Base-by-base conservation (phyloP, 2,113 vertebrate species). In the Setophaga coronata region DNA sequence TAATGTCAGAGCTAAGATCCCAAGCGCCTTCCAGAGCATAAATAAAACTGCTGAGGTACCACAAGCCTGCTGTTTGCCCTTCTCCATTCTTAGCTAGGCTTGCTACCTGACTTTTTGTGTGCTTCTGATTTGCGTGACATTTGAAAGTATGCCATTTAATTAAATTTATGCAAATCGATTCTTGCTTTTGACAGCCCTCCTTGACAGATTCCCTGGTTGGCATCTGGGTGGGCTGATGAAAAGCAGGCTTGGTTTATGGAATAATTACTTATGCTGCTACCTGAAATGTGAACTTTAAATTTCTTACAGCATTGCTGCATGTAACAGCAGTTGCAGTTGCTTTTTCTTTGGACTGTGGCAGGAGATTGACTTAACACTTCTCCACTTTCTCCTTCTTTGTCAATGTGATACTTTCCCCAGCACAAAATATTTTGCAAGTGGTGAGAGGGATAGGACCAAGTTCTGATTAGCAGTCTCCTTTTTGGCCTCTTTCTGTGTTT, bases 131-230 rank as follows among this genome's bases (percentile, higher is more conserved):
- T 83, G 67, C n/a, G n/a, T 94, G 71, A 24, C 50, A 66, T 93
- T 92, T 95, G 53, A 91, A 94, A 83, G 42, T 57, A 65, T 70
- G 42, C 50, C 19, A 24, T 94, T 94, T 95, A 80, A 81, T 91
- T 92, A 51, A 70, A 86, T 81, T 54, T 50, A 83, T 77, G 90
- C 29, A 82, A 74, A 95, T 85, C 8, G 5, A 51, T 83, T 83
- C 56, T 53, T 82, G 53, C 60, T 84, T 82, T 93, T 81, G 54
- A 69, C 70, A 87, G 61, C 24, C 42, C 42, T 66, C 57, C 64
- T 79, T 95, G 71, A 74, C 91, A 95, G 82, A 58, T 89, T 94
- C 61, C 21, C 53, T 81, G 57, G 23, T 89, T 16, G 3, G 43
- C 67, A 58, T 88, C 60, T 78, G 87, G 78, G 93, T 92, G 78